These are phyloP conservation scores for Oryzias sinensis DNA, from an alignment of 2,797 vertebrate species.

Conservation along the genomic window DNA sequence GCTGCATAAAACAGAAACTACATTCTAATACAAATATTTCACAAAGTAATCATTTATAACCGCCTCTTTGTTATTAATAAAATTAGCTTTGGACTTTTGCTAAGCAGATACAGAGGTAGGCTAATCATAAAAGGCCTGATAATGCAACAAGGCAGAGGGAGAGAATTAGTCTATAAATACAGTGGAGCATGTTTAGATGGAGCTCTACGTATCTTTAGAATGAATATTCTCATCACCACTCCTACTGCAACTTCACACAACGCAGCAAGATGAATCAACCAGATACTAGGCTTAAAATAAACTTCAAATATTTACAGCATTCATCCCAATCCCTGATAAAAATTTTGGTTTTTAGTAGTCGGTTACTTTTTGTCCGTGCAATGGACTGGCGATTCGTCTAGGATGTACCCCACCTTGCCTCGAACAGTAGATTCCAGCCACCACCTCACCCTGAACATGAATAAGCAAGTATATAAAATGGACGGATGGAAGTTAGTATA, in stretches of 20 bases:
- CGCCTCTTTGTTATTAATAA: constrained; percentile 17
- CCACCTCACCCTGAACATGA: too few relatives aligned
- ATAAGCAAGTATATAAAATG: too few relatives aligned
- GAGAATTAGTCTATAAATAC: constrained; percentile 40
- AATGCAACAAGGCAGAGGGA: not conserved
- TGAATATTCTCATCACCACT: constrained; percentile 1
- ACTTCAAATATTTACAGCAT: too few relatives aligned
- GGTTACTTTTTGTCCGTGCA: too few relatives aligned
- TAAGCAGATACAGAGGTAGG: constrained; percentile 7
- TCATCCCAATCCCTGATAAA: too few relatives aligned
- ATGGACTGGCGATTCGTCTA: too few relatives aligned
- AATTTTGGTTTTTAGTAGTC: not conserved
- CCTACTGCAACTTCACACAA: constrained; percentile 5
- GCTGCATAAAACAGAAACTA: constrained; percentile 46
- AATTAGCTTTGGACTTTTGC: constrained; percentile 1
- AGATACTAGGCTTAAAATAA: not conserved
- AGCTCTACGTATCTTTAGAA: constrained; percentile 6
- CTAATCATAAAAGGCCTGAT: constrained; percentile 10
- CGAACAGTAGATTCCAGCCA: too few relatives aligned
- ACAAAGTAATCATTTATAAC: constrained; percentile 17
- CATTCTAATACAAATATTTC: constrained; percentile 21
- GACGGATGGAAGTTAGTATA: too few relatives aligned
- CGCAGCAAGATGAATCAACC: constrained; percentile 3
- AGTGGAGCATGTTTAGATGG: constrained; percentile 20
- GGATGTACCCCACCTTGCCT: too few relatives aligned